phyloP scores from a whole-genome alignment of 2,888 invertebrate genomes.

The Standfussiana lucernea region DNA sequence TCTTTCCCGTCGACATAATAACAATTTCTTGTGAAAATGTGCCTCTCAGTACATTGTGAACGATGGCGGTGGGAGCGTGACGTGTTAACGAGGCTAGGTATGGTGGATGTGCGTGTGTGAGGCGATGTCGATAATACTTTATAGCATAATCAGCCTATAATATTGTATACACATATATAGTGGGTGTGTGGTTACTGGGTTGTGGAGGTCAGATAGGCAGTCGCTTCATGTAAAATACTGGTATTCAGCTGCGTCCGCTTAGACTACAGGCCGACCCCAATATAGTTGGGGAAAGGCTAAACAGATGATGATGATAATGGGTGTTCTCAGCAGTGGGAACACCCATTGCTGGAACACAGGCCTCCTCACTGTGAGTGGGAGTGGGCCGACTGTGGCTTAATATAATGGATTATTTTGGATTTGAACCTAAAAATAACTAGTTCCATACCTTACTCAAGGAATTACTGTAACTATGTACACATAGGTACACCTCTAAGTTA shows the following conservation, averaged over 20 bases:
- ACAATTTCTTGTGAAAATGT: constrained; percentile 52
- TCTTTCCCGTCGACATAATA: constrained; percentile 44
- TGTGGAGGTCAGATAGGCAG: no score
- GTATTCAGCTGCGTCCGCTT: no score
- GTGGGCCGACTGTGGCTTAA: not conserved
- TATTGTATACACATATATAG: no score
- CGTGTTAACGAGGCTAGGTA: constrained; percentile 14
- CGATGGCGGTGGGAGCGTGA: constrained; percentile 8
- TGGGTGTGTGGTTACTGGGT: no score
- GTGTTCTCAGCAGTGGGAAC: no score
- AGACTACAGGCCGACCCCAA: no score
- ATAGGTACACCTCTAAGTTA: no score
- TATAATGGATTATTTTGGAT: not conserved
- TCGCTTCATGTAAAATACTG: no score
- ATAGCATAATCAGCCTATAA: not conserved
- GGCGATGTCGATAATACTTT: not conserved
- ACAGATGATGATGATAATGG: no score
- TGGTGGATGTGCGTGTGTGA: not conserved
- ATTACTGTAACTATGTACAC: not conserved
- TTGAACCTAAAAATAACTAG: not conserved
- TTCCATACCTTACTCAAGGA: not conserved
- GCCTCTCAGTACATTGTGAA: constrained; percentile 9
- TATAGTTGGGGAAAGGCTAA: no score
- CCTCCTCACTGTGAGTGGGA: not conserved
- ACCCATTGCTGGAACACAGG: not conserved